A percentile compares a stretch with the other conserved stretches of the same genome.
Evolutionary conservation across 2,888 invertebrate species (phyloP).

Genomic region (Noctua comes): DNA sequence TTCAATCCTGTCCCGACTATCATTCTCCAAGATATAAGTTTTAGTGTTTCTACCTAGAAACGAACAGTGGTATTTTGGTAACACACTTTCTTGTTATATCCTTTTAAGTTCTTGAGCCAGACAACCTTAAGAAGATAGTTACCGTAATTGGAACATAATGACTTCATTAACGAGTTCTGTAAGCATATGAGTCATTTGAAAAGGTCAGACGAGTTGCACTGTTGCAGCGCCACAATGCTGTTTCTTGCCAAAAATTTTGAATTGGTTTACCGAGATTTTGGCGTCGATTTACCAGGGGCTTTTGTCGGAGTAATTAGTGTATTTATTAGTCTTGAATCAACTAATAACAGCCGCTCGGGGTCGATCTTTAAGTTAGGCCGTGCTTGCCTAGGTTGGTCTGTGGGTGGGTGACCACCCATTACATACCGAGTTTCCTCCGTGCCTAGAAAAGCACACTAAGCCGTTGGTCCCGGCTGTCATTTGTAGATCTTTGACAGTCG

Average conservation of each 20-base stretch:
- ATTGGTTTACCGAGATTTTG: background rate
- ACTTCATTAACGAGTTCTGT: slow-evolving; percentile 38
- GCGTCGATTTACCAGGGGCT: background rate
- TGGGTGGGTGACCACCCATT: too few relatives aligned
- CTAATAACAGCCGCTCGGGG: background rate
- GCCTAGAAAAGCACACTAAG: background rate
- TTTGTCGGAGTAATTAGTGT: background rate
- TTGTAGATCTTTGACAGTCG: too few relatives aligned
- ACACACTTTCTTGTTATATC: slow-evolving; percentile 19
- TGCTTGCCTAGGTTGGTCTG: too few relatives aligned
- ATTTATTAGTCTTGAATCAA: background rate
- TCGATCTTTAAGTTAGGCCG: too few relatives aligned
- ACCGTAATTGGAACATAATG: slow-evolving; percentile 32
- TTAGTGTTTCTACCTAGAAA: background rate
- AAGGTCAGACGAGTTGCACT: slow-evolving; percentile 29
- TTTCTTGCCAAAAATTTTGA: background rate
- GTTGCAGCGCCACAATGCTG: background rate
- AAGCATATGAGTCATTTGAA: slow-evolving; percentile 15
- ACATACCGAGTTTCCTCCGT: too few relatives aligned
- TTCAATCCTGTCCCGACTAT: slow-evolving; percentile 17
- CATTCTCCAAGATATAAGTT: background rate
- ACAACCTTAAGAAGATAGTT: slow-evolving; percentile 18
- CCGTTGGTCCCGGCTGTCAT: background rate
- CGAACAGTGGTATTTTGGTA: slow-evolving; percentile 4
- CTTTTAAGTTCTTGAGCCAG: slow-evolving; percentile 3